These are phyloP conservation scores for Epirrhoe tristata DNA, from an alignment of 2,888 invertebrate genomes.

Conservation along the genomic window DNA sequence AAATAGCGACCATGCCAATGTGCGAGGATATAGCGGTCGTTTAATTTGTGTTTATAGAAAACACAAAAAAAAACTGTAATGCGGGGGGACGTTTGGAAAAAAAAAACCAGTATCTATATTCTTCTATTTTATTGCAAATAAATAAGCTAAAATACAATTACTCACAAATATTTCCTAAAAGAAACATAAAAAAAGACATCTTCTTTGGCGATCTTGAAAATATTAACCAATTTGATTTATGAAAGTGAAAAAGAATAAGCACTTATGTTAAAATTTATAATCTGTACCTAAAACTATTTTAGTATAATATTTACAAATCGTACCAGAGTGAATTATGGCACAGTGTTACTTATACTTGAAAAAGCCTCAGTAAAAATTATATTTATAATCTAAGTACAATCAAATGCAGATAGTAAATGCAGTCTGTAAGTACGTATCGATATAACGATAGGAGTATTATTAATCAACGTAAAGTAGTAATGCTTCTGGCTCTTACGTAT, in stretches of 20 bases:
- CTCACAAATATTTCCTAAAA: constrained; percentile 58
- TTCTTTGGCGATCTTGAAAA: constrained; percentile 53
- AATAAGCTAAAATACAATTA: constrained; percentile 72
- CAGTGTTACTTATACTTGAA: constrained; percentile 37
- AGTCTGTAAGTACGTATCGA: constrained; percentile 44
- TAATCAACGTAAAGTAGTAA: constrained; percentile 15
- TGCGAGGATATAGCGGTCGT: too few relatives aligned
- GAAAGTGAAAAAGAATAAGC: constrained; percentile 32
- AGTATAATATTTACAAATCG: constrained; percentile 46
- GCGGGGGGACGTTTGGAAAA: constrained; percentile 1
- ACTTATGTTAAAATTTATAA: constrained; percentile 32
- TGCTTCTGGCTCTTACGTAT: constrained; percentile 12
- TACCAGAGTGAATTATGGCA: constrained; percentile 45
- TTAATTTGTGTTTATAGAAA: not conserved
- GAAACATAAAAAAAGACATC: constrained; percentile 52
- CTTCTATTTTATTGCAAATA: constrained; percentile 73
- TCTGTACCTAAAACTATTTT: constrained; percentile 39
- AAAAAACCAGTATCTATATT: constrained; percentile 34
- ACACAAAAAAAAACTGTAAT: not conserved
- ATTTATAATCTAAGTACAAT: constrained; percentile 36
- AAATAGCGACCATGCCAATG: too few relatives aligned
- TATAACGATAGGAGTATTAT: constrained; percentile 5
- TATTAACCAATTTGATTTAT: constrained; percentile 36
- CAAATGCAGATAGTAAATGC: constrained; percentile 51
- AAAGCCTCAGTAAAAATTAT: constrained; percentile 37